phyloP scores from a whole-genome alignment of 2,797 vertebrate genomes.

The Alosa sapidissima region DNA sequence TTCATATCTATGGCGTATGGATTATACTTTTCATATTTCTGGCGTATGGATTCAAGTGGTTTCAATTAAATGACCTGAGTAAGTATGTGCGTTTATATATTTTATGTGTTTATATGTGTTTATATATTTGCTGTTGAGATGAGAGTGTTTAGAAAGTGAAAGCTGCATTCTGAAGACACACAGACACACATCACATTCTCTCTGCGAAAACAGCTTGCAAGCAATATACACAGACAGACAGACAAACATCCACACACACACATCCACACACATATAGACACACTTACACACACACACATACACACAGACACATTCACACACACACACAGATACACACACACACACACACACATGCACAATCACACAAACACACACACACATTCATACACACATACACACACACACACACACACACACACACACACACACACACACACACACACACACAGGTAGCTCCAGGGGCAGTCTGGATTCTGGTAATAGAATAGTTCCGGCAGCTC shows the following conservation, averaged over 20 bases:
- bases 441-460: conserved; percentile 3
- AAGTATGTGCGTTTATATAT: too few species aligned
- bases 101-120: too few species aligned
- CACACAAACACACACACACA: neutral
- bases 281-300: neutral
- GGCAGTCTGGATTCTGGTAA: neutral
- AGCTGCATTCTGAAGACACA: too few species aligned
- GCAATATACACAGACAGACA: neutral
- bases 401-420: neutral
- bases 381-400: neutral
- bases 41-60: too few species aligned
- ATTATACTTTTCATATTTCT: too few species aligned
- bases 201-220: too few species aligned
- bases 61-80: too few species aligned
- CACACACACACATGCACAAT: neutral
- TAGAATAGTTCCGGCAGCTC: neutral
- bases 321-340: neutral
- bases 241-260: neutral
- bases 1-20: too few species aligned
- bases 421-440: conserved; percentile 15
- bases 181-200: too few species aligned
- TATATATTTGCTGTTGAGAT: too few species aligned
- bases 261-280: too few species aligned
- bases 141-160: too few species aligned
- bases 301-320: neutral